A percentile compares a stretch with the other conserved stretches of the same genome.
Conservation (phyloP, 92 coral and sea anemone genomes). For the Palythoa grandis region DNA sequence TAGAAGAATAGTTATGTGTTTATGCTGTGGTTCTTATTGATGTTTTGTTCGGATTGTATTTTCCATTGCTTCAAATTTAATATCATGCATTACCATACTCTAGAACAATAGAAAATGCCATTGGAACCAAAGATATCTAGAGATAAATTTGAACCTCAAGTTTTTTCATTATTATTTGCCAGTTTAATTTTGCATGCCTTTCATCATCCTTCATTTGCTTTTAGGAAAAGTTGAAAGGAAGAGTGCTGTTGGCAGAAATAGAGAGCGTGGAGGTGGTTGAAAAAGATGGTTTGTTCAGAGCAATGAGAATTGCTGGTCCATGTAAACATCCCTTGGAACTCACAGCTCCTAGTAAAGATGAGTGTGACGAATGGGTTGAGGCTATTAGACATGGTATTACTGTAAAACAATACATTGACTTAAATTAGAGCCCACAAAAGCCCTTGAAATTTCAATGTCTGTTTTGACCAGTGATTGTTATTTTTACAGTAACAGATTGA, state of each 20-base stretch:
- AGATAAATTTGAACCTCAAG: too few species aligned
- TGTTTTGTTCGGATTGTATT: too few species aligned
- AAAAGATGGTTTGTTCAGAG: constrained; percentile 50
- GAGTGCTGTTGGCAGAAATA: constrained; percentile 78
- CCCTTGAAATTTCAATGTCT: not conserved
- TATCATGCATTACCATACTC: too few species aligned
- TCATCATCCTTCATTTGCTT: too few species aligned
- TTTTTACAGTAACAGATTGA: too few species aligned
- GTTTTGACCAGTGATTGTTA: too few species aligned
- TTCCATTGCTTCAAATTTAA: too few species aligned
- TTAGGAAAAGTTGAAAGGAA: constrained; percentile 83
- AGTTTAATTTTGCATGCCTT: not conserved
- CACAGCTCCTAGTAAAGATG: constrained; percentile 68
- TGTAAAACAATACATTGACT: too few species aligned
- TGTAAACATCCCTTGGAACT: constrained; percentile 75
- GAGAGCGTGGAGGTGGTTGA: constrained; percentile 55
- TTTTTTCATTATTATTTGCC: not conserved
- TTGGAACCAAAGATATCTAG: too few species aligned
- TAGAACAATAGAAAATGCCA: too few species aligned
- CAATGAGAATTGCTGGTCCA: constrained; percentile 70
- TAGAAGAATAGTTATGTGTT: too few species aligned
- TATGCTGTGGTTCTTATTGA: too few species aligned
- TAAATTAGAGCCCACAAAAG: not conserved
- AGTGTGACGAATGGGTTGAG: constrained; percentile 75
- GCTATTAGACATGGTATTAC: constrained; percentile 74